Base-by-base conservation (phyloP, 2,113 vertebrate species). In the Promerops cafer region DNA sequence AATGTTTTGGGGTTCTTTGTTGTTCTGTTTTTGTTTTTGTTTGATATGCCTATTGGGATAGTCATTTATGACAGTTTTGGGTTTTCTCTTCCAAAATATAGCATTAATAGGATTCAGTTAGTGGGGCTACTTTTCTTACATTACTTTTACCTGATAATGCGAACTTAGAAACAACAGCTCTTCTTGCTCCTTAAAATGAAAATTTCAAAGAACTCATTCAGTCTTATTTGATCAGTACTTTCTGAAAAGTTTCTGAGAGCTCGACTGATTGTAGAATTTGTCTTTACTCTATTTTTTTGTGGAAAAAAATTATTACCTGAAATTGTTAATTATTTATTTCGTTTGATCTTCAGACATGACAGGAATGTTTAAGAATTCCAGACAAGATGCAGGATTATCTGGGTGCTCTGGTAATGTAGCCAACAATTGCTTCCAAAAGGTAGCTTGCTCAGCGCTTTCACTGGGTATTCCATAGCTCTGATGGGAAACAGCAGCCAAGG, bases 221-320 rank as follows among this genome's bases (percentile, higher is more conserved):
- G 3, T 40, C 10, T 35, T 35, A 8, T 12, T 12, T 63, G 52
- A 6, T 11, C 15, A 66, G 6, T n/a, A 16, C 4, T 4, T 44
- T 23, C 7, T 45, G 14, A 44, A 54, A 49, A 49, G 10, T 2
- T 49, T 90, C 64, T 75, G 15, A 63, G 13, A 82, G 15, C 19
- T 78, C 2, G 5, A 9, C 13, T 27, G 23, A 12, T 22, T 5
- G 5, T 33, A 39, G 33, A 33, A 21, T 59, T 77, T 2, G 4
- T 8, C 49, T 24, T 65, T 18, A 26, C 6, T 33, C 13, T 37
- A 8, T 9, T 53, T 22, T 22, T 50, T 21, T 7, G 8, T 64
- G 13, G 23, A 9, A 68, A 42, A 49, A 86, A 60, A 4, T 0
- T 0, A 20, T 47, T n/a, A 33, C 2, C 22, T 63, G 50, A n/a